These are phyloP conservation scores for Apteryx mantelli DNA, from an alignment of 2,113 vertebrate genomes.

Conservation along the genomic window DNA sequence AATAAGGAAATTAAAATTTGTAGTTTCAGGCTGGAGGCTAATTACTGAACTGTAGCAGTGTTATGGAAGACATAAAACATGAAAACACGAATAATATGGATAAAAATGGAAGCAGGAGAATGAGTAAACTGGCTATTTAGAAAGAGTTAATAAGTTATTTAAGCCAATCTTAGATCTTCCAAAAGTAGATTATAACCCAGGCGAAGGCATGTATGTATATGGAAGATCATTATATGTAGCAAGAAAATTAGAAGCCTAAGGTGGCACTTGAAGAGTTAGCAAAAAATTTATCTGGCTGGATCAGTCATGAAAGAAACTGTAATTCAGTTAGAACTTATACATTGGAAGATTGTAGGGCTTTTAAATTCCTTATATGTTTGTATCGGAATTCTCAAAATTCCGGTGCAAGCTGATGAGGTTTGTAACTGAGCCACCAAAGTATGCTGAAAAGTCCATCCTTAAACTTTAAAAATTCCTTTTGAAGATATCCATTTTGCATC, in stretches of 20 bases:
- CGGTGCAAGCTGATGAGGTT: background rate
- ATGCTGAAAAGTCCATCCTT: background rate
- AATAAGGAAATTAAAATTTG: background rate
- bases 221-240: background rate
- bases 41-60: background rate
- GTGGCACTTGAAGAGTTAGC: background rate
- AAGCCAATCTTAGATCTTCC: background rate
- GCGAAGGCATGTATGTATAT: background rate
- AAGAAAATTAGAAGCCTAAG: background rate
- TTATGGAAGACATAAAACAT: background rate
- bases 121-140: background rate
- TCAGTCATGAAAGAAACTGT: background rate
- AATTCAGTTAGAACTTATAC: background rate
- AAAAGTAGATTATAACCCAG: background rate
- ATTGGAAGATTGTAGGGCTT: background rate
- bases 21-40: background rate
- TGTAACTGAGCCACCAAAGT: background rate
- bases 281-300: background rate
- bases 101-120: constrained; percentile 4
- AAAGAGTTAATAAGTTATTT: background rate
- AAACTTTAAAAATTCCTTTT: background rate
- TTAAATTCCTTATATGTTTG: background rate
- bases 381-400: background rate
- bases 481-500: background rate
- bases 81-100: background rate